These are phyloP conservation scores for Pachycephala philippinensis DNA, from an alignment of 2,113 vertebrate species.

Conservation along the genomic window DNA sequence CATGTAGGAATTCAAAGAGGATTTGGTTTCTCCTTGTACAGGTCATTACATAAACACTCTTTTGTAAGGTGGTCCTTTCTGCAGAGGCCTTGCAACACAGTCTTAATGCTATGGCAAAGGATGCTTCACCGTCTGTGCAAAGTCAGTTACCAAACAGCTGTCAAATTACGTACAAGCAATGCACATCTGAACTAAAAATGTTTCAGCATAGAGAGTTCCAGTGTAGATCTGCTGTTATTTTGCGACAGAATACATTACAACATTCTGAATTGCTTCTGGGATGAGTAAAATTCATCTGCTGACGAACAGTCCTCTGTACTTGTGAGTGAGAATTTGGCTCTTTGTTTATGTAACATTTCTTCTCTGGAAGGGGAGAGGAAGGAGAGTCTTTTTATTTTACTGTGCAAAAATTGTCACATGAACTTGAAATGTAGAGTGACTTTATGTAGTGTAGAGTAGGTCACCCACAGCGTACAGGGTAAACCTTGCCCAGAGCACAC, in stretches of 20 bases:
- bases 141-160: not conserved
- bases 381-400: not conserved
- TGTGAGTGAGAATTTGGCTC: not conserved
- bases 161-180: not conserved
- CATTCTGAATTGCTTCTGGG: not conserved
- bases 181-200: not conserved
- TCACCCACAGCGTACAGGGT: not conserved
- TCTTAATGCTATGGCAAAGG: not conserved
- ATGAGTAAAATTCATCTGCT: not conserved
- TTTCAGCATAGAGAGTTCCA: not conserved
- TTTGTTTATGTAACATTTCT: not conserved
- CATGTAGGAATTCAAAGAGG: not conserved
- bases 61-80: not conserved
- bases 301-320: not conserved
- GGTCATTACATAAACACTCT: not conserved
- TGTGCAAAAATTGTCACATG: not conserved
- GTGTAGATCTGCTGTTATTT: not conserved
- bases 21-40: not conserved
- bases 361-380: not conserved
- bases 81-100: not conserved
- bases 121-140: not conserved
- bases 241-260: not conserved
- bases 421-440: not conserved
- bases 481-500: not conserved
- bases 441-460: not conserved